Conservation (phyloP, 92 coral and sea anemone species). For the Heliopora coerulea region DNA sequence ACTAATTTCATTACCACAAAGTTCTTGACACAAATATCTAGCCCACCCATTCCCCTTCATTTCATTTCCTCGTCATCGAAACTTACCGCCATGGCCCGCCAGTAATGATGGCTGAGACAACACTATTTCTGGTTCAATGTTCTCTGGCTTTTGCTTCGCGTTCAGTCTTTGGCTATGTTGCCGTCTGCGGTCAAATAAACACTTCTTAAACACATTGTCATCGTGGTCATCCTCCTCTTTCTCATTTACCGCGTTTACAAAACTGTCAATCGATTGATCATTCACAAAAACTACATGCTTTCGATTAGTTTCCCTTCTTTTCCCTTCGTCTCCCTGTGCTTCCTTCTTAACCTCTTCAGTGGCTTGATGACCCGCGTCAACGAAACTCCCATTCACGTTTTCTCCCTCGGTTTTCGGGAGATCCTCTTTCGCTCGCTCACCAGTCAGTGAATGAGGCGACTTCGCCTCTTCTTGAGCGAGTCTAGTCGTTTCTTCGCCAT, state of each 20-base stretch:
- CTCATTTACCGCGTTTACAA: not conserved
- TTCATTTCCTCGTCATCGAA: too few species aligned
- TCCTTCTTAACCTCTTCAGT: not conserved
- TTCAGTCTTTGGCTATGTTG: not conserved
- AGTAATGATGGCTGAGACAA: not conserved
- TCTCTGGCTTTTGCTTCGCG: not conserved
- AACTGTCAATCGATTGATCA: constrained; percentile 12
- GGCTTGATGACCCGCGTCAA: not conserved
- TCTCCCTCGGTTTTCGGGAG: not conserved
- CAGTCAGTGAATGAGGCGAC: not conserved
- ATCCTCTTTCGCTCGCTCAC: not conserved
- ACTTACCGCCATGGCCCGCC: constrained; percentile 1
- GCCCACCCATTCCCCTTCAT: too few species aligned
- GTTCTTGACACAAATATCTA: too few species aligned
- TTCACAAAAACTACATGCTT: constrained; percentile 26
- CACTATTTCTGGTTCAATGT: not conserved
- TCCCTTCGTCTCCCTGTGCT: not conserved
- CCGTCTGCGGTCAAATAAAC: not conserved
- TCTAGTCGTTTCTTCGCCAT: not conserved
- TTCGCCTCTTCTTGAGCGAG: not conserved
- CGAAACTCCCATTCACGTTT: not conserved
- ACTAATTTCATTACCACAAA: too few species aligned
- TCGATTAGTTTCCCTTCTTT: not conserved
- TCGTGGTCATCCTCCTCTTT: not conserved
- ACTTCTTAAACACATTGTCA: constrained; percentile 9